Percentiles rank a stretch among this genome's conserved stretches.
Evolutionary conservation across 2,113 vertebrate species (phyloP).

Genomic region (Asarcornis scutulata): DNA sequence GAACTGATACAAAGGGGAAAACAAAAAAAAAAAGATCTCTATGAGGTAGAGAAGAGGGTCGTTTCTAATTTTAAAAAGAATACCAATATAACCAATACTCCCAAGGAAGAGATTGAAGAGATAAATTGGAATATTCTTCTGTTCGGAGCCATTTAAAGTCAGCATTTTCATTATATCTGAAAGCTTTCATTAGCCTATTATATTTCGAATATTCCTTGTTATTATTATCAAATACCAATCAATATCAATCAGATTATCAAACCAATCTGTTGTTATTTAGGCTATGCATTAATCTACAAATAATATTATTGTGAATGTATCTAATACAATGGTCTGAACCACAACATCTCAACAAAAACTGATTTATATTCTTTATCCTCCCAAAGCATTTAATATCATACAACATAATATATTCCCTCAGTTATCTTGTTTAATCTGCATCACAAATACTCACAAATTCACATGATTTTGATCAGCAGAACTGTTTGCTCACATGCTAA

Average conservation of each 20-base stretch:
- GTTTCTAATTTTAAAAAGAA: not conserved
- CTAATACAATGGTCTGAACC: rapidly evolving
- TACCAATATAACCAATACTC: not conserved
- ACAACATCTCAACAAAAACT: not conserved
- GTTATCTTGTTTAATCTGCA: not conserved
- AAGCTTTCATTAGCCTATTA: not conserved
- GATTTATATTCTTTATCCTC: not conserved
- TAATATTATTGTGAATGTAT: not conserved
- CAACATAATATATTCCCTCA: rapidly evolving
- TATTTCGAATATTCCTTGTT: not conserved
- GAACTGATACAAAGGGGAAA: not conserved
- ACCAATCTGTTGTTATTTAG: not conserved
- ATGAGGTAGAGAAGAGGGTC: not conserved
- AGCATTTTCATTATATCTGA: not conserved
- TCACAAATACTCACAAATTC: not conserved
- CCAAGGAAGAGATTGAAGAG: not conserved
- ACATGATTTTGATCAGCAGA: not conserved
- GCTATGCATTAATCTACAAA: not conserved
- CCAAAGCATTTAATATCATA: not conserved
- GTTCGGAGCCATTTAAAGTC: not conserved
- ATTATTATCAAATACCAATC: not conserved
- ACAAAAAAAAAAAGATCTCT: not conserved
- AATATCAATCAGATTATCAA: not conserved
- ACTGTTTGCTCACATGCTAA: not conserved
- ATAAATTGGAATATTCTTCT: not conserved